Evolutionary conservation across 2,888 invertebrate genomes (phyloP).

Genomic region (Cosmia pyralina): DNA sequence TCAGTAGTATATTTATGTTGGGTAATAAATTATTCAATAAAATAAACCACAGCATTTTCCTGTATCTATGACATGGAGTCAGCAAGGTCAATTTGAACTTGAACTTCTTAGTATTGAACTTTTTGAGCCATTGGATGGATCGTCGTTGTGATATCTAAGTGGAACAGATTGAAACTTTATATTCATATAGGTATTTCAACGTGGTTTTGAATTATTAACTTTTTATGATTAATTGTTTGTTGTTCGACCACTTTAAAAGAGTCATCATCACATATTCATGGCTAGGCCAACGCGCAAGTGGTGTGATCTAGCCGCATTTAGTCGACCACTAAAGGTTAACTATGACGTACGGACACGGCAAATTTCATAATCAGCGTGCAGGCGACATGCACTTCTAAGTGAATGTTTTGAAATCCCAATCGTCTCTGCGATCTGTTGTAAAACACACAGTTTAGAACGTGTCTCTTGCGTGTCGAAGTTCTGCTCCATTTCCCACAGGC

Average conservation of each 20-base stretch:
- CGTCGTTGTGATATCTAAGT: neutral
- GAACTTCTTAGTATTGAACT: slow-evolving; percentile 5
- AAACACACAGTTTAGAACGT: slow-evolving; percentile 37
- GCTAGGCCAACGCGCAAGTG: slow-evolving; percentile 1
- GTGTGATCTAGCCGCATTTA: slow-evolving; percentile 12
- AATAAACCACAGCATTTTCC: slow-evolving; percentile 26
- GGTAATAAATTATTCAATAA: slow-evolving; percentile 5
- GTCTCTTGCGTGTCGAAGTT: slow-evolving; percentile 35
- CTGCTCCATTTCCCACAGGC: slow-evolving; percentile 50
- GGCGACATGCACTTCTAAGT: slow-evolving; percentile 12
- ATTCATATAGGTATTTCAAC: neutral
- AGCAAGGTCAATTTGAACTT: slow-evolving; percentile 42
- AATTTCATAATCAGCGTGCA: slow-evolving; percentile 34
- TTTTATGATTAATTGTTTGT: slow-evolving; percentile 5
- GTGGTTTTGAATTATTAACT: neutral
- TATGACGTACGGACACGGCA: slow-evolving; percentile 4
- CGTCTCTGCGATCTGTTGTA: slow-evolving; percentile 13
- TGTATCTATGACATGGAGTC: slow-evolving; percentile 18
- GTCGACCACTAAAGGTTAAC: slow-evolving; percentile 11
- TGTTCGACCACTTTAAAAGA: neutral
- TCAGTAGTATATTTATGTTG: neutral
- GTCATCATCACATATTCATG: slow-evolving; percentile 20
- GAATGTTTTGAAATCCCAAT: slow-evolving; percentile 35
- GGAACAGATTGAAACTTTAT: slow-evolving; percentile 7
- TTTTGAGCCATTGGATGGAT: slow-evolving; percentile 9